phyloP scores from a whole-genome alignment of 2,888 invertebrate species.

The Pristionchus exspectatus region DNA sequence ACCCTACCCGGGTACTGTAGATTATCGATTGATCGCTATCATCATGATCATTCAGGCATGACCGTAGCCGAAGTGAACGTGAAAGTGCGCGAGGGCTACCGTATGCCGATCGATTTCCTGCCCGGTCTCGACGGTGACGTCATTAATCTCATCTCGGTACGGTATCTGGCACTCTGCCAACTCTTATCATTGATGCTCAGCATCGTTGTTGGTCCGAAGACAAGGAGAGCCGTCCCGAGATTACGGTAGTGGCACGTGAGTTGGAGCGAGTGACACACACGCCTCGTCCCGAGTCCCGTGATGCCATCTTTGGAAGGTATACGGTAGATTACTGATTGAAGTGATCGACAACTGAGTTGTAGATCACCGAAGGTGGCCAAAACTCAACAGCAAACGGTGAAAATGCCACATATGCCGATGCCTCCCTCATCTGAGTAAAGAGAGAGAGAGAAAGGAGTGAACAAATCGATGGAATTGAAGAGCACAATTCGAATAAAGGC shows the following conservation, averaged over 20 bases:
- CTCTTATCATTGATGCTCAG: neutral
- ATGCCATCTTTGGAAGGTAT: neutral
- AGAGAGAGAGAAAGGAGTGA: neutral
- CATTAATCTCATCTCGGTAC: constrained; percentile 24
- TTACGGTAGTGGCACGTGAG: neutral
- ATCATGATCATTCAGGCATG: neutral
- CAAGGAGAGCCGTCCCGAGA: neutral
- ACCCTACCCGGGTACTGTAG: constrained; percentile 33
- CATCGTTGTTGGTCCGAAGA: neutral
- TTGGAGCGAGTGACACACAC: neutral
- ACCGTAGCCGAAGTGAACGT: constrained; percentile 57
- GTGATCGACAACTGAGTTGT: neutral
- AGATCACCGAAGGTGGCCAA: neutral
- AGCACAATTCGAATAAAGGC: constrained; percentile 13
- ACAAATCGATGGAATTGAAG: constrained; percentile 8
- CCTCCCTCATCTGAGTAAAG: neutral
- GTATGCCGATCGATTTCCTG: constrained; percentile 55
- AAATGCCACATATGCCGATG: neutral
- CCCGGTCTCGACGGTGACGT: neutral
- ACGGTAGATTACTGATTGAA: neutral
- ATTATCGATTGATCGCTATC: neutral
- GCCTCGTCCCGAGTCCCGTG: neutral
- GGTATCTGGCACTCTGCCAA: neutral
- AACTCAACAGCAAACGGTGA: neutral
- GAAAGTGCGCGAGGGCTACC: constrained; percentile 58